A percentile compares a stretch with the other conserved stretches of the same genome.
phyloP scores from a whole-genome alignment of 2,113 vertebrate species.

The Hipposideros armiger region DNA sequence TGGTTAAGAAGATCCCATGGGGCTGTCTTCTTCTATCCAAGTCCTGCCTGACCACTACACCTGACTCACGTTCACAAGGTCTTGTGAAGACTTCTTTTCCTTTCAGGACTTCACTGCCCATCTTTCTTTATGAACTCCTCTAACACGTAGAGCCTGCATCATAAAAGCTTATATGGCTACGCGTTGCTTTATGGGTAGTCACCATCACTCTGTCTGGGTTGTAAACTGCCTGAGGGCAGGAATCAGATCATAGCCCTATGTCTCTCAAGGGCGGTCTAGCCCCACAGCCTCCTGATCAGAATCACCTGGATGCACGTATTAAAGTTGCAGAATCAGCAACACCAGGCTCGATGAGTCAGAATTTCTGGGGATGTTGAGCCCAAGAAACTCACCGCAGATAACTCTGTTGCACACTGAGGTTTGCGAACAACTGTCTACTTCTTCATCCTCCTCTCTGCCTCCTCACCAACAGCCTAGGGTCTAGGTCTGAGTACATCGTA shows the following conservation, averaged over 20 bases:
- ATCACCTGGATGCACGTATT: neutral
- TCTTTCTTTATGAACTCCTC: neutral
- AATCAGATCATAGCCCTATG: neutral
- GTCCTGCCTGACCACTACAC: neutral
- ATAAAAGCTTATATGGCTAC: no score
- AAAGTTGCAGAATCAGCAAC: neutral
- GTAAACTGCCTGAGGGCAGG: neutral
- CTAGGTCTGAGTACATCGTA: neutral
- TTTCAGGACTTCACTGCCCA: neutral
- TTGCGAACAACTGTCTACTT: neutral
- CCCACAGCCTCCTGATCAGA: neutral
- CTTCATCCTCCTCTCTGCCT: neutral
- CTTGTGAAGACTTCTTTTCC: neutral
- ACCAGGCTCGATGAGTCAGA: neutral
- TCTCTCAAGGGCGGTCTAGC: neutral
- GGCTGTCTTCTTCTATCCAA: neutral
- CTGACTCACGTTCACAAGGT: neutral
- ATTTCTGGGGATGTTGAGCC: neutral
- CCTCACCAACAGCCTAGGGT: neutral
- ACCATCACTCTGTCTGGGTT: neutral
- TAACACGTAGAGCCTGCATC: neutral
- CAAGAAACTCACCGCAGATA: neutral
- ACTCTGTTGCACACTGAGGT: neutral
- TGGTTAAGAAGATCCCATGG: neutral
- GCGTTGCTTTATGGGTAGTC: neutral